Evolutionary conservation across 2,113 vertebrate genomes (phyloP).

Genomic region (Coracopsis vasa): DNA sequence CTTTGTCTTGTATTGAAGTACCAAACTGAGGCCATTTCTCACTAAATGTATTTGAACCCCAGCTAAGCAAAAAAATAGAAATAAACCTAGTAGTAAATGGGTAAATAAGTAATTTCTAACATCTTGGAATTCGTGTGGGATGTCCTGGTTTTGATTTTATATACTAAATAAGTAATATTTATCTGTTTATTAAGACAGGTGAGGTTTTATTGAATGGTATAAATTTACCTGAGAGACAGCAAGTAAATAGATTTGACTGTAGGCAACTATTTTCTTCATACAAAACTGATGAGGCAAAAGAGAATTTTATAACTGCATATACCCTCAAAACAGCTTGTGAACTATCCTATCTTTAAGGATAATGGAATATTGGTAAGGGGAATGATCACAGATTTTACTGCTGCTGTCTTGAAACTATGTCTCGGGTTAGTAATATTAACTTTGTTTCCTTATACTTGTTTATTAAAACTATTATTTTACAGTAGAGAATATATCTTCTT

Average conservation of each 20-base stretch:
- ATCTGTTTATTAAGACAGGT: neutral
- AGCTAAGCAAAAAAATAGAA: neutral
- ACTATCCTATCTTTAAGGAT: neutral
- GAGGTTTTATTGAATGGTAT: neutral
- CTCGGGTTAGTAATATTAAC: neutral
- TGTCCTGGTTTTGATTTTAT: neutral
- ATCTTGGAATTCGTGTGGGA: neutral
- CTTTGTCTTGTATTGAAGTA: neutral
- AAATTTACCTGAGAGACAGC: neutral
- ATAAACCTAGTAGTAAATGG: neutral
- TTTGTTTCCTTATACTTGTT: neutral
- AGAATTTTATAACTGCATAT: neutral
- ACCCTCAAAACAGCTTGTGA: neutral
- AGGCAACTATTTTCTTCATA: neutral
- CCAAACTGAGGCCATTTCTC: neutral
- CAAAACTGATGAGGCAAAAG: neutral
- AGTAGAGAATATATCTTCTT: neutral
- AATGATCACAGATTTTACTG: neutral
- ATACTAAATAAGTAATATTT: neutral
- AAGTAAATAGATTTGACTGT: neutral
- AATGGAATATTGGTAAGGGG: neutral
- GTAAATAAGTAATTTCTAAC: neutral
- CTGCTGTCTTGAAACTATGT: neutral
- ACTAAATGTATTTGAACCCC: neutral
- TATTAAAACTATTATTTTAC: neutral